These are phyloP conservation scores for Eueides isabella DNA, from an alignment of 1,140 invertebrate genomes.

Conservation along the genomic window DNA sequence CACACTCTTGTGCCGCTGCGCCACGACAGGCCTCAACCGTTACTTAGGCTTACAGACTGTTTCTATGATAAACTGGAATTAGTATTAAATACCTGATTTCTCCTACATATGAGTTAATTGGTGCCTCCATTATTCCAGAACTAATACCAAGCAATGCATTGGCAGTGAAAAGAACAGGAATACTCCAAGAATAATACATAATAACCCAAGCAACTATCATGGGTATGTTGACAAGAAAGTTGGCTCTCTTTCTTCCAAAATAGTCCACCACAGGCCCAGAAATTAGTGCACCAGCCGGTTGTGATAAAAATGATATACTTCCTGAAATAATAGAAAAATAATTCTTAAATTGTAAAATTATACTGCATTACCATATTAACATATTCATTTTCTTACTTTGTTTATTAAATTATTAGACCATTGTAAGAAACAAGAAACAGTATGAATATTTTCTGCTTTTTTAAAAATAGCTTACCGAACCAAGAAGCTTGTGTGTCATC, in stretches of 20 bases:
- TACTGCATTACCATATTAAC: background rate
- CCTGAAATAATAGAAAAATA: constrained; percentile 76
- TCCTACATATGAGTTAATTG: constrained; percentile 82
- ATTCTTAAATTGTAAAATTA: background rate
- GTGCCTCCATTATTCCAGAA: constrained; percentile 83
- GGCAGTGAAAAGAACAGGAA: constrained; percentile 68
- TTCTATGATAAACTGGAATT: background rate
- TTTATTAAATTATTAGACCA: no score
- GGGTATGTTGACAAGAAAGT: constrained; percentile 86
- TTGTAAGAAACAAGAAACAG: no score
- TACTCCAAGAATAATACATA: constrained; percentile 82
- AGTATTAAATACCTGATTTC: constrained; percentile 75
- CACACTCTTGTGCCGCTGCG: no score
- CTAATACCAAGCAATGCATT: constrained; percentile 75
- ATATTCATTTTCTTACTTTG: no score
- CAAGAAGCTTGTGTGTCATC: constrained; percentile 86
- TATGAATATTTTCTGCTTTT: background rate
- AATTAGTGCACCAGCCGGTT: constrained; percentile 86
- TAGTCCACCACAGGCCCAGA: constrained; percentile 86
- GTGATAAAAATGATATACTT: constrained; percentile 86
- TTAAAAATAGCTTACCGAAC: constrained; percentile 83
- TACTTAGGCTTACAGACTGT: no score
- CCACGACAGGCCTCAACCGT: no score
- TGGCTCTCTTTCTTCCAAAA: constrained; percentile 85
- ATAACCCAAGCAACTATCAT: constrained; percentile 86